These are phyloP conservation scores for Plestiodon gilberti DNA, from an alignment of 2,113 vertebrate species.

Conservation along the genomic window DNA sequence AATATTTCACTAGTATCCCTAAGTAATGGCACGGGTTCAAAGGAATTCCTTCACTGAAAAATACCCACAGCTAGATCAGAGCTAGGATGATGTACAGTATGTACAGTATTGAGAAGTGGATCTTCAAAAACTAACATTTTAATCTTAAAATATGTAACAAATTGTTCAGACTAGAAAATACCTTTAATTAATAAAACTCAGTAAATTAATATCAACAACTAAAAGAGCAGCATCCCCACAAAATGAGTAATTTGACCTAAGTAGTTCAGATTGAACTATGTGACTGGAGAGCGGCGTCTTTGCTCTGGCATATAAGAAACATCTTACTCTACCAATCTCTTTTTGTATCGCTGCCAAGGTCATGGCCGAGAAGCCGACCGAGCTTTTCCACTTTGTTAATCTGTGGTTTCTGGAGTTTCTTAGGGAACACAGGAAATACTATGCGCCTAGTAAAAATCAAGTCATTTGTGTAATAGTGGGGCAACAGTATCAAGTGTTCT, in stretches of 20 bases:
- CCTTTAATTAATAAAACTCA: conserved; percentile 4
- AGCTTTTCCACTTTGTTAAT: conserved; percentile 63
- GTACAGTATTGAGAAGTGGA: not conserved
- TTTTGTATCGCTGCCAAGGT: conserved; percentile 67
- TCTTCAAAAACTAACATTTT: not conserved
- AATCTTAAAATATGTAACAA: not conserved
- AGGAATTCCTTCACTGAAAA: not conserved
- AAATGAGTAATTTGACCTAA: conserved; percentile 27
- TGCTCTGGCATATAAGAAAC: conserved; percentile 35
- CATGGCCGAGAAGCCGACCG: conserved; percentile 47
- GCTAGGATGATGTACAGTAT: not conserved
- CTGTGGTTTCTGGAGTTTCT: conserved; percentile 61
- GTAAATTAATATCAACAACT: conserved; percentile 24
- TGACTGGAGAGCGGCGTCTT: conserved; percentile 24
- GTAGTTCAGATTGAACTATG: conserved; percentile 22
- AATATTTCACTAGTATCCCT: not conserved
- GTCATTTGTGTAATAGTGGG: conserved; percentile 57
- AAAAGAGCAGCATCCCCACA: not conserved
- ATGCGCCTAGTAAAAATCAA: conserved; percentile 39
- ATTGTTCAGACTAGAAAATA: not conserved
- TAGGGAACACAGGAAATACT: conserved; percentile 55
- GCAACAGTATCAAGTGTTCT: conserved; percentile 63
- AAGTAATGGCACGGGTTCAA: not conserved
- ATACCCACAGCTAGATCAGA: not conserved
- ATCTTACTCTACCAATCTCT: conserved; percentile 47